A percentile compares a stretch with the other conserved stretches of the same genome.
phyloP scores from a whole-genome alignment of 2,888 invertebrate genomes.

The Rhagophthalmus giganteus region DNA sequence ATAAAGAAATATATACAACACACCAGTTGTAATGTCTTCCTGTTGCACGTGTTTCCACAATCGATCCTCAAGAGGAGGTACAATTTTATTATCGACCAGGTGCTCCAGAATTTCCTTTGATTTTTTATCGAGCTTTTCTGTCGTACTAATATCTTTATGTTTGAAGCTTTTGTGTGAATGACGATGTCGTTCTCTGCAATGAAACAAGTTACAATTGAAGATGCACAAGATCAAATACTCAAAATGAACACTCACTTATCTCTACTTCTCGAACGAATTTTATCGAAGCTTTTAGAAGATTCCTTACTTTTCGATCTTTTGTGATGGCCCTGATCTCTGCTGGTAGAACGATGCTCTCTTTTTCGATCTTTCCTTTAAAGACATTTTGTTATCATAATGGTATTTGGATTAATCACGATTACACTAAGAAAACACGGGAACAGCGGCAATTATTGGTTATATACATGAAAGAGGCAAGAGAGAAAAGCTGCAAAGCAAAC shows the following conservation, averaged over 20 bases:
- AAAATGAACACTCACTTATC: constrained; percentile 35
- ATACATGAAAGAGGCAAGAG: too few relatives aligned
- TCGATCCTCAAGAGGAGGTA: constrained; percentile 58
- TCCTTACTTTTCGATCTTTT: constrained; percentile 42
- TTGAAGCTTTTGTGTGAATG: constrained; percentile 52
- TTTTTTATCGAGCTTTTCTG: constrained; percentile 53
- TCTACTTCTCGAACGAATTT: constrained; percentile 47
- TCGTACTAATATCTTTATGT: constrained; percentile 49
- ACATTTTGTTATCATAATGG: too few relatives aligned
- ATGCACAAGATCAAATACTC: too few relatives aligned
- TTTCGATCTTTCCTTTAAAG: constrained; percentile 38
- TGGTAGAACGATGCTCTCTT: constrained; percentile 33
- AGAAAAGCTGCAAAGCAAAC: too few relatives aligned
- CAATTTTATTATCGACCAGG: constrained; percentile 54
- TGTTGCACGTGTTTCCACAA: constrained; percentile 59
- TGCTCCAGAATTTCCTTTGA: constrained; percentile 55
- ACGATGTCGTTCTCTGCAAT: constrained; percentile 43
- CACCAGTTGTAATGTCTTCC: constrained; percentile 51
- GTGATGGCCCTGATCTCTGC: constrained; percentile 38
- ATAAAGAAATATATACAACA: too few relatives aligned
- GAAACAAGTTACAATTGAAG: background rate
- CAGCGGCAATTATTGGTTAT: too few relatives aligned
- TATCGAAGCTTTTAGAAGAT: constrained; percentile 39
- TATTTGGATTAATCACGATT: too few relatives aligned
- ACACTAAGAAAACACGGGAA: too few relatives aligned